Percentiles rank a stretch among this genome's conserved stretches.
These are phyloP conservation scores for Armadillidium nasatum DNA, from an alignment of 1,140 invertebrate species.

Conservation along the genomic window DNA sequence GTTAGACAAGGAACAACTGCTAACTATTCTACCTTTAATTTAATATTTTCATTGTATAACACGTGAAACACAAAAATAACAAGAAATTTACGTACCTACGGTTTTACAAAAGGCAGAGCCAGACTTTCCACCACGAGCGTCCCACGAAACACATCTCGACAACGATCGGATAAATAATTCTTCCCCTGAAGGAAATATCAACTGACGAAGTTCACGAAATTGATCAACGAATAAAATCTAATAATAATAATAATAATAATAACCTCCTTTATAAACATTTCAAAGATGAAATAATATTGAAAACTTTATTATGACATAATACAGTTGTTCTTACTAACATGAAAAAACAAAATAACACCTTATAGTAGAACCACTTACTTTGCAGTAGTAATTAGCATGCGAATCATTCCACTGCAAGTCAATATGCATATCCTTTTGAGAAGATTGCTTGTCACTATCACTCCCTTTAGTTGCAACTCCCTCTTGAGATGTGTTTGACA, in stretches of 20 bases:
- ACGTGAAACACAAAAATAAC: no score
- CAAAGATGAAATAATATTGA: no score
- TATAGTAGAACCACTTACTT: slow-evolving; percentile 47
- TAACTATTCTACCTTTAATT: no score
- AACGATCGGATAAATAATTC: slow-evolving; percentile 67
- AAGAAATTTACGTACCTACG: slow-evolving; percentile 54
- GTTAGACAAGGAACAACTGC: no score
- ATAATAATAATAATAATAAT: not conserved
- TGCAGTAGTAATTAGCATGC: slow-evolving; percentile 73
- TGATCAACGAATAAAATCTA: slow-evolving; percentile 74
- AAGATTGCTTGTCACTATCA: slow-evolving; percentile 28
- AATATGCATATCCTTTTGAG: slow-evolving; percentile 54
- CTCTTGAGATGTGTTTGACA: no score
- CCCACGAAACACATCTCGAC: slow-evolving; percentile 84
- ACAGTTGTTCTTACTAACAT: no score
- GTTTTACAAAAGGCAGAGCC: slow-evolving; percentile 95
- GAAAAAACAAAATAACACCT: no score
- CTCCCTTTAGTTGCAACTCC: slow-evolving; percentile 17
- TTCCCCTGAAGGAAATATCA: slow-evolving; percentile 66
- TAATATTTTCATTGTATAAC: no score
- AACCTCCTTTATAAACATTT: no score
- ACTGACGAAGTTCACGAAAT: slow-evolving; percentile 68
- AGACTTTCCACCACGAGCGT: slow-evolving; percentile 91
- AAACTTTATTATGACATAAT: no score
- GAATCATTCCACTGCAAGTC: slow-evolving; percentile 71